phyloP scores from a whole-genome alignment of 2,888 invertebrate species.

The Brassicogethes aeneus region DNA sequence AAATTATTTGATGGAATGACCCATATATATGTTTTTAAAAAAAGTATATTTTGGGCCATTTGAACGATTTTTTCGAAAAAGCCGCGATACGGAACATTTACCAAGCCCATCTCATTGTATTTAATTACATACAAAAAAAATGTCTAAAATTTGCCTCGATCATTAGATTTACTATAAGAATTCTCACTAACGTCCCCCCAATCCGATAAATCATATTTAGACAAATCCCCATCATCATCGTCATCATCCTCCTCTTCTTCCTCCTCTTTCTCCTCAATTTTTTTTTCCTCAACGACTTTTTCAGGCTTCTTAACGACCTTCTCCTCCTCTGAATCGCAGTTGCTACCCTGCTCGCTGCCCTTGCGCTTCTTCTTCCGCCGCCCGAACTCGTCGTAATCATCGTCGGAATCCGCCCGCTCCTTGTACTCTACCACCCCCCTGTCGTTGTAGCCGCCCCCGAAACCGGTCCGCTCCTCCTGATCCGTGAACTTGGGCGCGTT shows the following conservation, averaged over 20 bases:
- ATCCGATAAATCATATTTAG: conserved; percentile 49
- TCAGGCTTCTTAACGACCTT: conserved; percentile 6
- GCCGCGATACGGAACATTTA: too few relatives aligned
- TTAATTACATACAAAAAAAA: not conserved
- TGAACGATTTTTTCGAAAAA: too few relatives aligned
- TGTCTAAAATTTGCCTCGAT: not conserved
- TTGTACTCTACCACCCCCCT: conserved; percentile 94
- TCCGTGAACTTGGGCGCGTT: conserved; percentile 97
- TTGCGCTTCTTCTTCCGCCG: conserved; percentile 32
- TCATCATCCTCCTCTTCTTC: conserved; percentile 47
- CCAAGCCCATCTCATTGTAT: too few relatives aligned
- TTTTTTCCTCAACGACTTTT: conserved; percentile 7
- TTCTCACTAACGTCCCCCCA: conserved; percentile 39
- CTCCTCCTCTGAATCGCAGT: conserved; percentile 14
- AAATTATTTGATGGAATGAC: too few relatives aligned
- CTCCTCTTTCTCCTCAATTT: conserved; percentile 29
- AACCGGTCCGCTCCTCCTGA: conserved; percentile 70
- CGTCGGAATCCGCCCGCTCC: conserved; percentile 74
- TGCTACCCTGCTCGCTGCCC: conserved; percentile 12
- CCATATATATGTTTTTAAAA: too few relatives aligned
- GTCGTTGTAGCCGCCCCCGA: conserved; percentile 92
- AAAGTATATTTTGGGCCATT: too few relatives aligned
- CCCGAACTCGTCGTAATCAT: conserved; percentile 85
- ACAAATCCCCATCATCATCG: conserved; percentile 47
- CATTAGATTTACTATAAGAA: conserved; percentile 13